Percentiles rank a stretch among this genome's conserved stretches.
phyloP scores from a whole-genome alignment of 2,113 vertebrate species.

The Melanerpes formicivorus region DNA sequence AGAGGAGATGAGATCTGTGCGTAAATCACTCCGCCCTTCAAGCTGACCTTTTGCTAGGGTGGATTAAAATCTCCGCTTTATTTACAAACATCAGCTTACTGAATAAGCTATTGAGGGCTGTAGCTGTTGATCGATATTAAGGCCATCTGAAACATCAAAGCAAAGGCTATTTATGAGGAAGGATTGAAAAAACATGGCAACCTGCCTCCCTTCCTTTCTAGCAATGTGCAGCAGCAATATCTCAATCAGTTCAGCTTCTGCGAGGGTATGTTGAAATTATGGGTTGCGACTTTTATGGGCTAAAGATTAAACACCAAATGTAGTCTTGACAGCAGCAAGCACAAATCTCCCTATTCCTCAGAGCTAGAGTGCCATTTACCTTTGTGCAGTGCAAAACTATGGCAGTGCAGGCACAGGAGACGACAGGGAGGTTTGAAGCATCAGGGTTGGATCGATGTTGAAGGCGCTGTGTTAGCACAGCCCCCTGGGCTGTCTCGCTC shows the following conservation, averaged over 20 bases:
- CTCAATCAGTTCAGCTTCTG: neutral
- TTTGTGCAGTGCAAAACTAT: neutral
- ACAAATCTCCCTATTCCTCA: slow-evolving; percentile 34
- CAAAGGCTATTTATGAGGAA: slow-evolving; percentile 4
- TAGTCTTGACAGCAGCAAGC: neutral
- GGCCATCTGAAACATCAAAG: slow-evolving; percentile 20
- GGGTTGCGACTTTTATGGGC: neutral
- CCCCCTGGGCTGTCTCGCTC: neutral
- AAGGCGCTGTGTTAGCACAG: neutral
- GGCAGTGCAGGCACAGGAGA: neutral
- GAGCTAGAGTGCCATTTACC: neutral
- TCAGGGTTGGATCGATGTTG: neutral
- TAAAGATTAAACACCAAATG: neutral
- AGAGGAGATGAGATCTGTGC: neutral
- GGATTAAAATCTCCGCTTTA: slow-evolving; percentile 1
- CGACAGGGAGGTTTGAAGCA: neutral
- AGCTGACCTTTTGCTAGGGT: neutral
- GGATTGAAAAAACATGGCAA: neutral
- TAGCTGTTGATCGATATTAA: neutral
- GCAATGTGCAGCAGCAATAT: neutral
- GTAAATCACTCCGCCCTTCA: neutral
- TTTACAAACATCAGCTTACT: slow-evolving; percentile 33
- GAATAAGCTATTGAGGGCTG: neutral
- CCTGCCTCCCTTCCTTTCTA: neutral
- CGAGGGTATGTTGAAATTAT: neutral